Evolutionary conservation across 2,797 vertebrate species (phyloP).

Genomic region (Falco columbarius): DNA sequence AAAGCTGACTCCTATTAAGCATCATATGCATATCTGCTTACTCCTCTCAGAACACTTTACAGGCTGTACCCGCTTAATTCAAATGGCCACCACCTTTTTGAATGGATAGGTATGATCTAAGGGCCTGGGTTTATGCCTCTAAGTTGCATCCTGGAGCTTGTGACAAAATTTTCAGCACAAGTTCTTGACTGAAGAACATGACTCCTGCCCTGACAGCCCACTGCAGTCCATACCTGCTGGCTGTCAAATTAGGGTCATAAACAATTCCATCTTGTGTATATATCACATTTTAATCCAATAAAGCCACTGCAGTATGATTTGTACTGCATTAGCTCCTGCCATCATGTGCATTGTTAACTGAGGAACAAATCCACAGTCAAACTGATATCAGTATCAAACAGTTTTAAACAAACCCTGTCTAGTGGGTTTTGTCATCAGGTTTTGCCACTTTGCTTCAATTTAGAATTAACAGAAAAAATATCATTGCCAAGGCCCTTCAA

Average conservation of each 20-base stretch:
- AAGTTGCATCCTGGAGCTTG: not conserved
- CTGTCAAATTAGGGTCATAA: not conserved
- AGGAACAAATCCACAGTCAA: conserved; percentile 36
- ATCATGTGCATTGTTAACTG: not conserved
- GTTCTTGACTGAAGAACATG: not conserved
- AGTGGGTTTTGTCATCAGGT: not conserved
- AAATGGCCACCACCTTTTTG: not conserved
- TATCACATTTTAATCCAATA: conserved; percentile 15
- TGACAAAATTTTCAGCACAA: not conserved
- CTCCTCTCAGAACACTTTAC: not conserved
- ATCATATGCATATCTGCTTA: not conserved
- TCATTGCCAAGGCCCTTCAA: conserved; percentile 22
- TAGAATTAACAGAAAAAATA: conserved; percentile 49
- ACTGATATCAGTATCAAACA: not conserved
- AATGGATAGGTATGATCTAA: not conserved
- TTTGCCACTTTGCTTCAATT: not conserved
- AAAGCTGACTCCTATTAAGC: not conserved
- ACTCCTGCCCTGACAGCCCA: not conserved
- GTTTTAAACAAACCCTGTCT: conserved; percentile 20
- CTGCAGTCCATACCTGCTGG: not conserved
- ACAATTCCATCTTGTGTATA: not conserved
- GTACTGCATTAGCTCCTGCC: not conserved
- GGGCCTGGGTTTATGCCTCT: not conserved
- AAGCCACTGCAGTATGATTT: not conserved
- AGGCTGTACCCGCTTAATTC: not conserved